Base-by-base conservation (phyloP, 2,113 vertebrate genomes). In the Halcyon malimbica region DNA sequence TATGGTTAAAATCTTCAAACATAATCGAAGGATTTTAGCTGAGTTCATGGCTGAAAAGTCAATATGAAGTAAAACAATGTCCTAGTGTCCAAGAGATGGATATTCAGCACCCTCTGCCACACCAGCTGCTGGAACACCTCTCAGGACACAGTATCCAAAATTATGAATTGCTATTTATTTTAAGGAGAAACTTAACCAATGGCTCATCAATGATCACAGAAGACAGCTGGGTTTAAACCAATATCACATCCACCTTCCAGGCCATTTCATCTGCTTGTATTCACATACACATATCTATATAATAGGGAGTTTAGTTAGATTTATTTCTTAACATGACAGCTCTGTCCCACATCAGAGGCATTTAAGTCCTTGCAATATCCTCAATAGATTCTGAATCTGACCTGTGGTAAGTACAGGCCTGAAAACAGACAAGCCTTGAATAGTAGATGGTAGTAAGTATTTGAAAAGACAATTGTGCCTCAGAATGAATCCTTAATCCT, bases 391-490 rank as follows among this genome's bases (percentile, higher is more conserved):
- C 93, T 83, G 33, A 41, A 63, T 83, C 50, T 90, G 59, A 24
- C 54, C 44, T 74, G 6, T 86, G 67, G 54, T 46, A 37, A 83
- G 31, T 25, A 80, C 46, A 79, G 16, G 31, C 41, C 71, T 33
- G 59, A 70, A 90, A 91, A 77, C 46, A 83, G 41, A 28, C 44
- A 86, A 53, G 31, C n/a, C 48, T 60, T 92, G 46, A 83, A n/a
- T 33, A 51, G 70, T 23, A 59, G 60, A 71, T 89, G 70, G 44
- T 83, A 81, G 48, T 71, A 84, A 78, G 42, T 37, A 11, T 92
- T 89, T 88, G 92, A 90, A 84, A 94, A 90, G 59, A 88, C 86
- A 85, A 86, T 71, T 77, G 42, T 90, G 65, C 63, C 71, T 89
- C 71, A 48, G 60, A 94, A 88, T 92, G 88, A 95, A 92, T 92